Evolutionary conservation across 2,888 invertebrate genomes (phyloP).

Genomic region (Ophion obscuratus): DNA sequence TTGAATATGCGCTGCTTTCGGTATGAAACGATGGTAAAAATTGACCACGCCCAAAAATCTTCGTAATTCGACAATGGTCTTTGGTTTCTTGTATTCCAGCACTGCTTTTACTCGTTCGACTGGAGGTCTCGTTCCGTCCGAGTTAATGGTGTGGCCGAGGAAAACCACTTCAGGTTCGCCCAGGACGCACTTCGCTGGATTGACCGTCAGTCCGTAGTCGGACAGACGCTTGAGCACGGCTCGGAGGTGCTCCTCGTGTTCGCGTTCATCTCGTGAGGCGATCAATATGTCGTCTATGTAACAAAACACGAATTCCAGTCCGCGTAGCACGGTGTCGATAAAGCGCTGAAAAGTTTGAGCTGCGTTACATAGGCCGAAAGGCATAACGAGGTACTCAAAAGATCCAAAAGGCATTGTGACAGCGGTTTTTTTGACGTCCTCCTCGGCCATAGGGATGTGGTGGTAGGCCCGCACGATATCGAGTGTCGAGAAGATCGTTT

Average conservation of each 20-base stretch:
- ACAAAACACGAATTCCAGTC: constrained; percentile 29
- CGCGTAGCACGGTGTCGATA: constrained; percentile 64
- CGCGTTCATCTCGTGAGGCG: constrained; percentile 15
- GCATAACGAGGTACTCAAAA: constrained; percentile 71
- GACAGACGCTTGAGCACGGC: too few relatives aligned
- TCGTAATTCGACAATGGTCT: constrained; percentile 49
- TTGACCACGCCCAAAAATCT: constrained; percentile 58
- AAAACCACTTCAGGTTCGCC: constrained; percentile 60
- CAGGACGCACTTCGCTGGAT: constrained; percentile 67
- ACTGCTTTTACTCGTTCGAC: constrained; percentile 66
- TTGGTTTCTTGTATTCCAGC: constrained; percentile 52
- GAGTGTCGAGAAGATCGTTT: constrained; percentile 71
- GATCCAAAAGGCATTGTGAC: constrained; percentile 74
- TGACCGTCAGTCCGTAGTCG: constrained; percentile 66
- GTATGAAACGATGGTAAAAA: constrained; percentile 57
- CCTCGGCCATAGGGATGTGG: constrained; percentile 73
- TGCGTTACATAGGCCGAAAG: constrained; percentile 72
- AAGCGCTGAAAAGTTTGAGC: constrained; percentile 58
- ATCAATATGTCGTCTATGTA: constrained; percentile 60
- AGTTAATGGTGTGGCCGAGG: constrained; percentile 64
- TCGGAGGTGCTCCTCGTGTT: constrained; percentile 51
- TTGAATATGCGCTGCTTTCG: constrained; percentile 41
- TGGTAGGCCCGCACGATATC: constrained; percentile 60
- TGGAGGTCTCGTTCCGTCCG: constrained; percentile 62
- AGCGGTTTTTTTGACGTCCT: constrained; percentile 74